These are phyloP conservation scores for Irena cyanogastra DNA, from an alignment of 2,113 vertebrate species.

Conservation along the genomic window DNA sequence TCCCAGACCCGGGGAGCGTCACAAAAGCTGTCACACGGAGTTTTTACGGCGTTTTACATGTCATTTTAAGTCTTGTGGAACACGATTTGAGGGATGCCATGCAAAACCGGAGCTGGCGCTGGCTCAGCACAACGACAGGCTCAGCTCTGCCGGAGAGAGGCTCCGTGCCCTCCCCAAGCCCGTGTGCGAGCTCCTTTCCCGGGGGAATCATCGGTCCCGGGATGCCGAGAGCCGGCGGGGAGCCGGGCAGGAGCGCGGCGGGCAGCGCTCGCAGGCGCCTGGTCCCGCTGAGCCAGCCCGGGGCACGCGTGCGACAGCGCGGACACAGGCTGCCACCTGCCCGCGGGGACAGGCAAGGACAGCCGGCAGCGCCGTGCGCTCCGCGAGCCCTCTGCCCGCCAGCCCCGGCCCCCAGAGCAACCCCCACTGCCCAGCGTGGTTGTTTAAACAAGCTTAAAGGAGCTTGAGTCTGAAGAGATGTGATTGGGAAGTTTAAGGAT, in stretches of 20 bases:
- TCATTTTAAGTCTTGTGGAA: background rate
- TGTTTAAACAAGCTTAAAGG: background rate
- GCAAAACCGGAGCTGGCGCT: background rate
- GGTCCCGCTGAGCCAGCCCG: background rate
- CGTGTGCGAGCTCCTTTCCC: background rate
- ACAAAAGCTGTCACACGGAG: background rate
- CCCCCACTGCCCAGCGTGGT: fast-evolving
- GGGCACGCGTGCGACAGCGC: background rate
- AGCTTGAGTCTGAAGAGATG: background rate
- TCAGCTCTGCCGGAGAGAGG: background rate
- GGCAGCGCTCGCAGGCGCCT: background rate
- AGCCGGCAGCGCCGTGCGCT: fast-evolving
- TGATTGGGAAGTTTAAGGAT: background rate
- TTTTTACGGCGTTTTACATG: background rate
- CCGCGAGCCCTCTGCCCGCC: fast-evolving
- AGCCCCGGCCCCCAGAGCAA: fast-evolving
- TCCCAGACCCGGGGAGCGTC: fast-evolving
- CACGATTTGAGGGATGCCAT: fast-evolving
- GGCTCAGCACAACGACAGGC: background rate
- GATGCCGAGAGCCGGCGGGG: background rate
- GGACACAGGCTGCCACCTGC: background rate
- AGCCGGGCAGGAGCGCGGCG: too few relatives aligned
- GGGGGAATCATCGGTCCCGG: fast-evolving
- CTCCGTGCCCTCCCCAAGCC: background rate
- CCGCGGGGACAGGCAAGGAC: background rate